A percentile compares a stretch with the other conserved stretches of the same genome.
phyloP scores from a whole-genome alignment of 2,113 vertebrate species.

The Tetrao urogallus region DNA sequence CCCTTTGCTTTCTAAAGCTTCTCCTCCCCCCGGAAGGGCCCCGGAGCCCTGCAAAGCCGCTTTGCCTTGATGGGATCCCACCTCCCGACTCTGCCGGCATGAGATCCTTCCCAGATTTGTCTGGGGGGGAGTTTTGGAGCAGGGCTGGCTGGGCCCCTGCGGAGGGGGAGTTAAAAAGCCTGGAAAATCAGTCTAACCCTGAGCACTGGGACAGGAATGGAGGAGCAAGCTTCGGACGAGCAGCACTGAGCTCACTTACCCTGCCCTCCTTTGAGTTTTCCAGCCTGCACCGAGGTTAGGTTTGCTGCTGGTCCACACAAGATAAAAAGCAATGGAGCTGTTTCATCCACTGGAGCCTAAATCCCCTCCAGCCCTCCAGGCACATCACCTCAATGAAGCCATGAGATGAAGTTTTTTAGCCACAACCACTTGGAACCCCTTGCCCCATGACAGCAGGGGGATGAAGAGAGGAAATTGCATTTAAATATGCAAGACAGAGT shows the following conservation, averaged over 20 bases:
- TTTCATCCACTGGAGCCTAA: not conserved
- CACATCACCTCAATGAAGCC: not conserved
- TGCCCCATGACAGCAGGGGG: not conserved
- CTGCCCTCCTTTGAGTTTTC: not conserved
- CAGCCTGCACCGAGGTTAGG: not conserved
- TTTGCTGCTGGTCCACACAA: not conserved
- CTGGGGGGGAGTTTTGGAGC: not conserved
- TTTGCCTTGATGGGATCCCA: constrained; percentile 5
- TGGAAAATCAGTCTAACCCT: not conserved
- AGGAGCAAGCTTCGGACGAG: fast-evolving
- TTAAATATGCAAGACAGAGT: not conserved
- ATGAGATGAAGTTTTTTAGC: not conserved
- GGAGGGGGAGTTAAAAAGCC: not conserved
- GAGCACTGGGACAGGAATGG: not conserved
- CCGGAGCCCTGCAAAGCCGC: not conserved
- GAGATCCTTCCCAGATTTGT: not conserved
- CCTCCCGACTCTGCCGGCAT: not conserved
- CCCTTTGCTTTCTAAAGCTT: constrained; percentile 3
- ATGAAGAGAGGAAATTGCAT: not conserved
- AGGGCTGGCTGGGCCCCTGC: not conserved
- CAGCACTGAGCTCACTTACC: not conserved
- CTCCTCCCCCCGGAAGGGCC: constrained; percentile 9
- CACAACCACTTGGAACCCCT: not conserved
- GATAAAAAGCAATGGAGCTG: not conserved
- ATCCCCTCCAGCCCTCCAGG: not conserved